These are phyloP conservation scores for Thunnus albacares DNA, from an alignment of 2,797 vertebrate species.

Conservation along the genomic window DNA sequence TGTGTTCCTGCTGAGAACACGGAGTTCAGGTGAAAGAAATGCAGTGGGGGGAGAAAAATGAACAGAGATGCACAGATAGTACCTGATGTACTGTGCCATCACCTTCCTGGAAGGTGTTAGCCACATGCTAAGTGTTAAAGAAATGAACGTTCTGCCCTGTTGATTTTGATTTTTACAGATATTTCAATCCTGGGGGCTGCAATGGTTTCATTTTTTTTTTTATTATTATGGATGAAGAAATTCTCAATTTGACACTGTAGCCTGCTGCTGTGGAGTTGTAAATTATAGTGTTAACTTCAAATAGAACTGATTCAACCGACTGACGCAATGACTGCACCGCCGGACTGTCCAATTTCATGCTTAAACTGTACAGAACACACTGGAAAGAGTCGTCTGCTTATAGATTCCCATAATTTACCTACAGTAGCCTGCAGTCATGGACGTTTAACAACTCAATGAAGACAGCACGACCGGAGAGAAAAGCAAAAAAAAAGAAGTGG, in stretches of 20 bases:
- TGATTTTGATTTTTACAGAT: not conserved
- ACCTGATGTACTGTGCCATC: slow-evolving; percentile 3
- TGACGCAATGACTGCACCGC: not conserved
- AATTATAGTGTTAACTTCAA: slow-evolving; percentile 17
- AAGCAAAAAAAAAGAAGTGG: not conserved
- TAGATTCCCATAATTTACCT: not conserved
- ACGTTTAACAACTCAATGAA: slow-evolving; percentile 20
- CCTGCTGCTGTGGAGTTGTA: slow-evolving; percentile 20
- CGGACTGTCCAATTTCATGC: not conserved
- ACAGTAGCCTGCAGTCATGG: slow-evolving; percentile 3
- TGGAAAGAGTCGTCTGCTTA: not conserved
- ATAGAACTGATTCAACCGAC: not conserved
- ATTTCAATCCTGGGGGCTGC: not conserved
- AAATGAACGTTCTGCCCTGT: not conserved
- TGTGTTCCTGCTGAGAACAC: slow-evolving; percentile 66
- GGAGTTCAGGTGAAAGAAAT: slow-evolving; percentile 34
- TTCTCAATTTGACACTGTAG: not conserved
- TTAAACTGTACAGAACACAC: not conserved
- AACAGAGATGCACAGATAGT: slow-evolving; percentile 36
- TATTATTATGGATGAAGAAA: slow-evolving; percentile 21
- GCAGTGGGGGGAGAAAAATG: not conserved
- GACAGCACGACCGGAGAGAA: not conserved
- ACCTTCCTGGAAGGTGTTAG: slow-evolving; percentile 37
- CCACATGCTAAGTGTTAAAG: slow-evolving; percentile 25
- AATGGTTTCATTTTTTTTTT: not conserved